Conservation (phyloP, 2,888 invertebrate genomes). For the Stenodema calcarata region DNA sequence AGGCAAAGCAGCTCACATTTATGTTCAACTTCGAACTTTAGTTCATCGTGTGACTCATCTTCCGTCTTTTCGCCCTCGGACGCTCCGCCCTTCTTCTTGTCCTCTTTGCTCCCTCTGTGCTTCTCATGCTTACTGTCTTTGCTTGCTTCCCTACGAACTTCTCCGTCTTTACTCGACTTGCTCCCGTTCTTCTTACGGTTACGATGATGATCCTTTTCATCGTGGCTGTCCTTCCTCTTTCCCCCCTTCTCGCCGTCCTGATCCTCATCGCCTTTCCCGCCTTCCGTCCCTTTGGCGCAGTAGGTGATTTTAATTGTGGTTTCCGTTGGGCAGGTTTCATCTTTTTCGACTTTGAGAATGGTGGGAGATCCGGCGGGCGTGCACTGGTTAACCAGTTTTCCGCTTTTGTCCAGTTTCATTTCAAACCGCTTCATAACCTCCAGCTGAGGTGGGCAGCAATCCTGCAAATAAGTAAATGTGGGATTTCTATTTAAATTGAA, state of each 20-base stretch:
- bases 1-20: too few species aligned
- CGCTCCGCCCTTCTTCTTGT: neutral
- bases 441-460: neutral
- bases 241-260: neutral
- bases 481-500: too few species aligned
- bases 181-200: neutral
- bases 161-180: neutral
- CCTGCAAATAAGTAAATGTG: neutral
- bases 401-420: neutral
- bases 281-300: neutral
- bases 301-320: constrained; percentile 18
- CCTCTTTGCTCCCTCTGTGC: neutral
- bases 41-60: neutral
- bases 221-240: neutral
- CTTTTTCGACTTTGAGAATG: constrained; percentile 14
- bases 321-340: constrained; percentile 4
- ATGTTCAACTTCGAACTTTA: neutral
- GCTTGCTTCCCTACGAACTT: neutral
- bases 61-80: neutral
- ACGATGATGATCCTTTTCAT: neutral
- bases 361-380: neutral
- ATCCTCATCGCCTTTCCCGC: neutral
- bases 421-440: neutral
- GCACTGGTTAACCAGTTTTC: constrained; percentile 5
- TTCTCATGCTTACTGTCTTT: neutral